phyloP scores from a whole-genome alignment of 2,797 vertebrate species.

The Sternotherus odoratus region DNA sequence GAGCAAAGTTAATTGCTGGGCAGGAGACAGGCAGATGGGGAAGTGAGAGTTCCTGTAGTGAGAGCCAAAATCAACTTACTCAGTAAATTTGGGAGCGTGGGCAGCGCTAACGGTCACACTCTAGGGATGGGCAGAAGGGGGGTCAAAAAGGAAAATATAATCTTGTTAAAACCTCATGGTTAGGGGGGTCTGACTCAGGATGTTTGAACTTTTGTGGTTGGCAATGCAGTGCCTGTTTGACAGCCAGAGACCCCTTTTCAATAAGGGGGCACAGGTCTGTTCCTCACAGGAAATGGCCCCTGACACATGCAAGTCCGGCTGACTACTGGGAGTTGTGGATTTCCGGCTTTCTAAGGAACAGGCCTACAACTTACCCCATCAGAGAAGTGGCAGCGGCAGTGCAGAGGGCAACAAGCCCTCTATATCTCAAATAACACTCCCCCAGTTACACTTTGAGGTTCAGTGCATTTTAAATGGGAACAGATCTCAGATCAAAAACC shows the following conservation, averaged over 20 bases:
- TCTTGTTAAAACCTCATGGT: neutral
- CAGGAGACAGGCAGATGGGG: neutral
- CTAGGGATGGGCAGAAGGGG: neutral
- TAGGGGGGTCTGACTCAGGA: neutral
- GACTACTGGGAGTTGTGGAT: fast-evolving
- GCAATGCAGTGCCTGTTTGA: neutral
- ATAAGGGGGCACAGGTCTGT: fast-evolving
- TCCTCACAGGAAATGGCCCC: neutral
- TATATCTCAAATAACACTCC: neutral
- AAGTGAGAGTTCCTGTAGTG: neutral
- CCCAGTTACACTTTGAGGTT: neutral
- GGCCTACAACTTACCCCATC: neutral
- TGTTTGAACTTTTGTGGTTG: neutral
- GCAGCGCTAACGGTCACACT: neutral
- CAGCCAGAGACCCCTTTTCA: neutral
- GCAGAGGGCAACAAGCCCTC: neutral
- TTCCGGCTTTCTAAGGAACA: neutral
- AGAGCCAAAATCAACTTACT: neutral
- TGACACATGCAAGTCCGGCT: fast-evolving
- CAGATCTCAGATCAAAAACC: neutral
- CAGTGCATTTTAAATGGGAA: neutral
- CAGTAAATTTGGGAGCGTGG: neutral
- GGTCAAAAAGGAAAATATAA: neutral
- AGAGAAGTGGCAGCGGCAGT: neutral
- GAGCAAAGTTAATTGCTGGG: neutral